A percentile compares a stretch with the other conserved stretches of the same genome.
These are phyloP conservation scores for Boloria selene DNA, from an alignment of 2,888 invertebrate species.

Conservation along the genomic window DNA sequence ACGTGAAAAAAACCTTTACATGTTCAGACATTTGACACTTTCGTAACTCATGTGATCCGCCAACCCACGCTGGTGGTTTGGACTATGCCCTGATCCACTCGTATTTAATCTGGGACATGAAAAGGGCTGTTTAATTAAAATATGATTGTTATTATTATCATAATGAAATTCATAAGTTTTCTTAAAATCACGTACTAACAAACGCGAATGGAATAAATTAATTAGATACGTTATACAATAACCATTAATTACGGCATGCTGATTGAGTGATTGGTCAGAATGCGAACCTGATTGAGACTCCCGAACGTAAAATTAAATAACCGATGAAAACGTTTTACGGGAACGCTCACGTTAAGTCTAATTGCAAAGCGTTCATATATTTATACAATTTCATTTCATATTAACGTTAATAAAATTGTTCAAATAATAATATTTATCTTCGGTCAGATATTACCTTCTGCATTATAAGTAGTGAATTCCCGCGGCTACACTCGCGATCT, in stretches of 20 bases:
- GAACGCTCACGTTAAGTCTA: slow-evolving; percentile 25
- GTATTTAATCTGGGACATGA: background rate
- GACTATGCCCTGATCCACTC: too few relatives aligned
- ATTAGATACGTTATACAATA: slow-evolving; percentile 28
- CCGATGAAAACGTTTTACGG: slow-evolving; percentile 23
- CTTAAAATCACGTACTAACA: slow-evolving; percentile 9
- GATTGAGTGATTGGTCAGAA: slow-evolving; percentile 39
- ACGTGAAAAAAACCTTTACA: too few relatives aligned
- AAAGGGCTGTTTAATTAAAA: background rate
- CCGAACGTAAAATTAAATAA: slow-evolving; percentile 38
- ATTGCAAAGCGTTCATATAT: slow-evolving; percentile 13
- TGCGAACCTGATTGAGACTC: slow-evolving; percentile 37
- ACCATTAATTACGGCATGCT: slow-evolving; percentile 32
- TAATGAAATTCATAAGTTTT: background rate
- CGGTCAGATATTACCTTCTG: too few relatives aligned
- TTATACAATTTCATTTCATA: too few relatives aligned
- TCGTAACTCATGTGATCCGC: too few relatives aligned
- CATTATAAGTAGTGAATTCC: too few relatives aligned
- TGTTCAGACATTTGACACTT: too few relatives aligned
- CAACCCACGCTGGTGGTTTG: too few relatives aligned
- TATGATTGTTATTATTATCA: background rate
- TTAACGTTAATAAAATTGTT: too few relatives aligned
- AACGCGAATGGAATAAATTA: slow-evolving; percentile 20
- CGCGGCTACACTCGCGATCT: too few relatives aligned
- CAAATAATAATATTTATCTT: too few relatives aligned